These are phyloP conservation scores for Tapirus terrestris DNA, from an alignment of 2,113 vertebrate species.

Conservation along the genomic window DNA sequence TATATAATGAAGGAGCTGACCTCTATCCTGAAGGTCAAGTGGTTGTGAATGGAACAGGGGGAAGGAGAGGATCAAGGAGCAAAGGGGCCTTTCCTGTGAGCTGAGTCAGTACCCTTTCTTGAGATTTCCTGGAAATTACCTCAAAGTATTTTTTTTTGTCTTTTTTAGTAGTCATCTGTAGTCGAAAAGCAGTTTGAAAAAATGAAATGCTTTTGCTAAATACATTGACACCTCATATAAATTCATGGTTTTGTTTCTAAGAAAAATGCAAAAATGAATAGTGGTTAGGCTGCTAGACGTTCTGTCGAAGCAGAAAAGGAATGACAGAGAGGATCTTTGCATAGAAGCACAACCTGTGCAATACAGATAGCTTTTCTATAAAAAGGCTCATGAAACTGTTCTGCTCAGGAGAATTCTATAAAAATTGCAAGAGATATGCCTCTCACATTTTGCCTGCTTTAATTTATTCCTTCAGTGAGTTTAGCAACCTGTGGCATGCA, in stretches of 20 bases:
- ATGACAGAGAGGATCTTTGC: neutral
- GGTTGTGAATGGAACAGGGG: neutral
- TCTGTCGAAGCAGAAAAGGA: neutral
- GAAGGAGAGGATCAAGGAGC: neutral
- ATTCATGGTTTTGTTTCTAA: neutral
- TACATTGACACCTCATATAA: neutral
- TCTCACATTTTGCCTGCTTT: neutral
- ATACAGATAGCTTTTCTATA: neutral
- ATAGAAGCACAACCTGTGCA: neutral
- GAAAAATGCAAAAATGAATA: neutral
- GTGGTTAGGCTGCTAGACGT: neutral
- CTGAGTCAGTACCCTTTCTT: neutral
- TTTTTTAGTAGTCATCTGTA: neutral
- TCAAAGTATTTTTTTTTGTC: neutral
- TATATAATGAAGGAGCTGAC: neutral
- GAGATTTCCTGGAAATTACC: neutral
- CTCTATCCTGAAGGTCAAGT: constrained; percentile 46
- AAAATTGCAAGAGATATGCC: neutral
- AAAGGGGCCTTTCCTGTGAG: neutral
- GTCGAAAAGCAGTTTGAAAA: neutral
- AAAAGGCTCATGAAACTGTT: neutral
- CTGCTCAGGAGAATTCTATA: neutral
- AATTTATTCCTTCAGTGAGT: neutral
- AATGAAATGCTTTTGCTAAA: neutral
- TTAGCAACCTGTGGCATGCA: neutral